A percentile compares a stretch with the other conserved stretches of the same genome.
phyloP scores from a whole-genome alignment of 2,797 vertebrate species.

The Eremophila alpestris region DNA sequence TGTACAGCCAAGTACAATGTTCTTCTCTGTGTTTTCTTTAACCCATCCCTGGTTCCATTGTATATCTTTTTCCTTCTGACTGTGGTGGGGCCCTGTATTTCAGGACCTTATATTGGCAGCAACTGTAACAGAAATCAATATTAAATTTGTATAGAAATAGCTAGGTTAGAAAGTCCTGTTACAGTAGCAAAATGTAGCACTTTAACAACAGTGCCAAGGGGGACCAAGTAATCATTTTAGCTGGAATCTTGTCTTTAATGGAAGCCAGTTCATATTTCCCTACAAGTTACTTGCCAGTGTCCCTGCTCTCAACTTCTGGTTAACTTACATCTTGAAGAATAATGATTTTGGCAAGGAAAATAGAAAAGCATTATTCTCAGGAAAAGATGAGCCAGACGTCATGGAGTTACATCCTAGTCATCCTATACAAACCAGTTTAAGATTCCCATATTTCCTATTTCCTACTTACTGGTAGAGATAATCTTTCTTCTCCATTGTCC shows the following conservation, averaged over 20 bases:
- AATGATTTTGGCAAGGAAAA: slow-evolving; percentile 16
- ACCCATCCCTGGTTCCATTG: slow-evolving; percentile 49
- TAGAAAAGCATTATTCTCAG: neutral
- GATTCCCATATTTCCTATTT: neutral
- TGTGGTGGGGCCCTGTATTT: neutral
- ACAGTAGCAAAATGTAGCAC: slow-evolving; percentile 33
- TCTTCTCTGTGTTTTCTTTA: slow-evolving; percentile 66
- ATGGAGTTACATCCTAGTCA: neutral
- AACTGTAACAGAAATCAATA: neutral
- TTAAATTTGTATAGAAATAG: slow-evolving; percentile 6
- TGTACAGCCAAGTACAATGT: slow-evolving; percentile 64
- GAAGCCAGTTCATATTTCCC: neutral
- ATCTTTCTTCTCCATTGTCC: neutral
- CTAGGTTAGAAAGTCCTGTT: slow-evolving; percentile 10
- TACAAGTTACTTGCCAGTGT: neutral
- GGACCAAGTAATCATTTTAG: neutral
- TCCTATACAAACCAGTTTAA: neutral
- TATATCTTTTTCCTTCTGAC: slow-evolving; percentile 40
- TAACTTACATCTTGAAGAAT: neutral
- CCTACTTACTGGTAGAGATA: neutral
- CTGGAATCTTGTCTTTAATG: neutral
- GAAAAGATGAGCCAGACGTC: slow-evolving; percentile 22
- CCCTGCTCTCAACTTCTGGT: slow-evolving; percentile 5
- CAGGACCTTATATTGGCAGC: neutral
- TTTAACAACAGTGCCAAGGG: neutral